phyloP scores from a whole-genome alignment of 2,888 invertebrate species.

The Cyrtodaria siliqua region DNA sequence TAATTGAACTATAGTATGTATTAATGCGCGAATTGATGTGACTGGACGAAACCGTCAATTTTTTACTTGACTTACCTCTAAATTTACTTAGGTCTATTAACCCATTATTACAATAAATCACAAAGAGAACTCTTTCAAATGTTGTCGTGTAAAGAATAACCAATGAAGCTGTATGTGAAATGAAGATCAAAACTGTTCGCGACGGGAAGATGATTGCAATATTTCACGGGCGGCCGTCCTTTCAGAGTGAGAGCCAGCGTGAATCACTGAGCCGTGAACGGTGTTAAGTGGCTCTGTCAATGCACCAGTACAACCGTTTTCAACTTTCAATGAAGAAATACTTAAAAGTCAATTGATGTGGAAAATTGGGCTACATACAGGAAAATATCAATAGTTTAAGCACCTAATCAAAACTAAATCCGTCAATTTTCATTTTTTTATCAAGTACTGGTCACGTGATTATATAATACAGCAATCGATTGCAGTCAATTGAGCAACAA shows the following conservation, averaged over 20 bases:
- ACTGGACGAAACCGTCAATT: constrained; percentile 5
- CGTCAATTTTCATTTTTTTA: neutral
- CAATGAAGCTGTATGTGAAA: constrained; percentile 2
- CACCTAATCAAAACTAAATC: neutral
- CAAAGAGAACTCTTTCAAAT: constrained; percentile 37
- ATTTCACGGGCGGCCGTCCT: constrained; percentile 45
- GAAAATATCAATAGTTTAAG: constrained; percentile 13
- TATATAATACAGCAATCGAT: constrained; percentile 5
- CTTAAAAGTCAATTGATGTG: constrained; percentile 5
- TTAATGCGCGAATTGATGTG: no score
- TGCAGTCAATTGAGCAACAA: neutral
- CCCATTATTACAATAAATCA: constrained; percentile 12
- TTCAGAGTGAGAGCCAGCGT: neutral
- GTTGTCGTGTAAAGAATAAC: neutral
- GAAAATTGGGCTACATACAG: constrained; percentile 33
- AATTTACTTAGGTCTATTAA: constrained; percentile 41
- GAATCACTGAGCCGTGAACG: neutral
- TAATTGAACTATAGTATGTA: no score
- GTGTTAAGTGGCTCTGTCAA: constrained; percentile 18
- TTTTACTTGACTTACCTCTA: constrained; percentile 25
- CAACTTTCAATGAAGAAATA: constrained; percentile 4
- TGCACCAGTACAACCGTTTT: constrained; percentile 12
- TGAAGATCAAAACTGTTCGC: constrained; percentile 45
- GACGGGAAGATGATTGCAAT: constrained; percentile 29
- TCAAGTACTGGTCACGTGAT: constrained; percentile 19